Base-by-base conservation (phyloP, 2,888 invertebrate species). In the Barypeithes pellucidus region DNA sequence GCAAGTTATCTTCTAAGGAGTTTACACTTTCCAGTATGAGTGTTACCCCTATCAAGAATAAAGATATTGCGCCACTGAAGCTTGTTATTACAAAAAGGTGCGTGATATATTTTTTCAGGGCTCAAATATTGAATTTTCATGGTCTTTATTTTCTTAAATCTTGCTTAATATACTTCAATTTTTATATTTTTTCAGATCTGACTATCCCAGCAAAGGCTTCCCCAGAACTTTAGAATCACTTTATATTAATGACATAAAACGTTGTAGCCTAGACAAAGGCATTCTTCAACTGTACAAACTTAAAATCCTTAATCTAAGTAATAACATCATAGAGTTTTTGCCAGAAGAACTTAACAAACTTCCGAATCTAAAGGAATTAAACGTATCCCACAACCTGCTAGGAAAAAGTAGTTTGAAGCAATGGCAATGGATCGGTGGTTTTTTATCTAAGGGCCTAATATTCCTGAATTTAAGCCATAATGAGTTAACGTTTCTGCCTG, bases 171-270 rank as follows among this genome's bases (percentile, higher is more conserved):
- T 9, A 29, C 14, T 20, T 18, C 39, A 39, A 18, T 60, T 60
- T 33, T 18, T 22, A 12, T n/a, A n/a, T 57, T 33, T 57, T 33
- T 75, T 52, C 29, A 87, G 90, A 52, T 89, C 90, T 12, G 92
- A 94, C 20, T 93, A 93, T 84, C 94, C 95, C 0, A 81, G 86
- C 0, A 89, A 91, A 83, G 94, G 94, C 8, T 90, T 94, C 63
- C 94, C 94, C 9, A 87, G 91, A 79, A 91, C 91, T 1, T 86
- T 94, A 9, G 90, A 91, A 83, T 86, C 86, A 4, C 86, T 95
- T 9, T 85, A 88, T 74, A 88, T 95, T 12, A 88, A 87, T 77
- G 90, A 89, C 52, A 87, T 94, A 16, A 87, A 89, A 60, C 82
- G 92, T 71, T 90, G 88, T 78, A 90, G 90, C 73, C 89, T 95